Conservation (phyloP, 2,797 vertebrate species). For the Onychomys torridus region DNA sequence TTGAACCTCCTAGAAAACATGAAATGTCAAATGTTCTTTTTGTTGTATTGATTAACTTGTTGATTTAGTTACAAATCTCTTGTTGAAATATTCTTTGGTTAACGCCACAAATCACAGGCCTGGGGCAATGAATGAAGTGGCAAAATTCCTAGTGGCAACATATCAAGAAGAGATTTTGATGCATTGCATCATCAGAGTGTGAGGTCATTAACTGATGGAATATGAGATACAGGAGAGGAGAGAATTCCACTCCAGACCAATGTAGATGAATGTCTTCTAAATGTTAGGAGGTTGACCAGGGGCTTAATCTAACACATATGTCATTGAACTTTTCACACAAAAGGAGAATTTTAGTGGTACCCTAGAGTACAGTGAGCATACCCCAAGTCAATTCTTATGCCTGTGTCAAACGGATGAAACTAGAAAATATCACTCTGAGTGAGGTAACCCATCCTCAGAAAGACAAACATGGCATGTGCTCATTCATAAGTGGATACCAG, state of each 20-base stretch:
- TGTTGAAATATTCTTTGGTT: neutral
- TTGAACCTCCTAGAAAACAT: neutral
- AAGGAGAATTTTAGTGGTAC: neutral
- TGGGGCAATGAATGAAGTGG: neutral
- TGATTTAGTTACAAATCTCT: neutral
- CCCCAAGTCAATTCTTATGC: neutral
- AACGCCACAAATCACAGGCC: neutral
- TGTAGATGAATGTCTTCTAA: neutral
- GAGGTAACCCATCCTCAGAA: too few relatives aligned
- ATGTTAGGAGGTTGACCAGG: neutral
- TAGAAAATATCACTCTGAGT: too few relatives aligned
- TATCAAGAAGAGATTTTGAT: neutral
- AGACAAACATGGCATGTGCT: too few relatives aligned
- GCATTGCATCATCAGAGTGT: neutral
- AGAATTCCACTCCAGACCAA: neutral
- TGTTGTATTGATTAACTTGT: neutral
- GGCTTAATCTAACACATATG: neutral
- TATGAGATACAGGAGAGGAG: neutral
- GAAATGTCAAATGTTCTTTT: neutral
- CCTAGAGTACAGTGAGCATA: neutral
- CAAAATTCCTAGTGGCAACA: neutral
- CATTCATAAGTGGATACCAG: too few relatives aligned
- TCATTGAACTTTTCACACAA: conserved; percentile 30
- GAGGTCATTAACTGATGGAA: neutral
- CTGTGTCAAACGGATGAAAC: neutral